Conservation (phyloP, 2,797 vertebrate genomes). For the Calcarius lapponicus region DNA sequence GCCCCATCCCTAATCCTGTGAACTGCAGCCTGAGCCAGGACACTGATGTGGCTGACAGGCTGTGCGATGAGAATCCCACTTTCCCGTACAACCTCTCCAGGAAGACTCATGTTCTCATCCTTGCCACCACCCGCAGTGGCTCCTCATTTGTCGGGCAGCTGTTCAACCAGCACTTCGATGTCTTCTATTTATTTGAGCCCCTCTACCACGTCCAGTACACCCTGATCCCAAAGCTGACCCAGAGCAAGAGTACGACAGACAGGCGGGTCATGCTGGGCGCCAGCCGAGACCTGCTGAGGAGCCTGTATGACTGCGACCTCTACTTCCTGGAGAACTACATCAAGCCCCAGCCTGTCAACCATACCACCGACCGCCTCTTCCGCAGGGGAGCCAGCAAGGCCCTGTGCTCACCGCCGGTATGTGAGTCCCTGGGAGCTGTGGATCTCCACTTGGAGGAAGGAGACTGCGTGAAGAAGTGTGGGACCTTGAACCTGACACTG, state of each 20-base stretch:
- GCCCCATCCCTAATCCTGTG: slow-evolving; percentile 83
- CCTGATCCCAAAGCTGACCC: slow-evolving; percentile 87
- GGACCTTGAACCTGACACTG: slow-evolving; percentile 87
- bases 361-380: slow-evolving; percentile 90
- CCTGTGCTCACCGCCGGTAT: slow-evolving; percentile 88
- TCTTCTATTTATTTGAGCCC: slow-evolving; percentile 96
- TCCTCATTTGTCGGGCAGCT: slow-evolving; percentile 95
- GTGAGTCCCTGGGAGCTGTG: slow-evolving; percentile 77
- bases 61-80: slow-evolving; percentile 88
- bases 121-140: slow-evolving; percentile 93
- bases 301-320: slow-evolving; percentile 91
- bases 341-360: slow-evolving; percentile 87
- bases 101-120: slow-evolving; percentile 89
- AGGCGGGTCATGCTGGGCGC: slow-evolving; percentile 90
- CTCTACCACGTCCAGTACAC: slow-evolving; percentile 94
- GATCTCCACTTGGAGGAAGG: slow-evolving; percentile 89
- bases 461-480: slow-evolving; percentile 90
- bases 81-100: slow-evolving; percentile 83
- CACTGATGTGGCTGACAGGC: slow-evolving; percentile 81
- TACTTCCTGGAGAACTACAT: slow-evolving; percentile 95
- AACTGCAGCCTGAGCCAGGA: slow-evolving; percentile 87
- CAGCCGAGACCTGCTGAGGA: slow-evolving; percentile 89
- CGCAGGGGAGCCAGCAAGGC: slow-evolving; percentile 91
- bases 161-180: slow-evolving; percentile 93
- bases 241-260: slow-evolving; percentile 83